Conservation (phyloP, 2,113 vertebrate genomes). For the Psittacus erithacus region DNA sequence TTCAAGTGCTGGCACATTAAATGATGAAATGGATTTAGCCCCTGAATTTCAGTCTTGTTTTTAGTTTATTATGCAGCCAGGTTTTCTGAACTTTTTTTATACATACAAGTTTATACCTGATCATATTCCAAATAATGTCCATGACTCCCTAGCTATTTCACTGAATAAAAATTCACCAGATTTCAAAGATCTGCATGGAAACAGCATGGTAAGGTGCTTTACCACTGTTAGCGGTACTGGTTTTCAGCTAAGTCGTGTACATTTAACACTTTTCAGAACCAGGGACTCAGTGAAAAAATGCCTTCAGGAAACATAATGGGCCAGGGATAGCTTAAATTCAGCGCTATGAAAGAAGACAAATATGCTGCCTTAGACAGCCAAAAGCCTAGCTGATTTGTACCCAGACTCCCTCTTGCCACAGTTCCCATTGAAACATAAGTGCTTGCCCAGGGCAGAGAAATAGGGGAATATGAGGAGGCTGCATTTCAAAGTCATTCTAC, state of each 20-base stretch:
- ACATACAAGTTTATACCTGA: not conserved
- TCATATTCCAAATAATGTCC: not conserved
- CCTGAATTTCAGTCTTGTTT: not conserved
- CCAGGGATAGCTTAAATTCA: not conserved
- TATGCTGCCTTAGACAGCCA: not conserved
- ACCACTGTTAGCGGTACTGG: not conserved
- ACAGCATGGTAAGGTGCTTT: not conserved
- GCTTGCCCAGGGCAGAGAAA: conserved; percentile 1
- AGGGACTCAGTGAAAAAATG: not conserved
- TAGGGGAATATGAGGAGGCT: not conserved
- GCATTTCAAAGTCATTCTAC: conserved; percentile 12
- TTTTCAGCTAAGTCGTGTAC: not conserved
- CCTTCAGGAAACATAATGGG: not conserved
- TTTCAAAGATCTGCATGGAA: not conserved
- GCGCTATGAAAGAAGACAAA: not conserved
- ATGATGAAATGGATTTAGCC: not conserved
- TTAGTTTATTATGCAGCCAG: not conserved
- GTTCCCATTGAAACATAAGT: conserved; percentile 8
- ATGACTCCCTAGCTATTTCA: not conserved
- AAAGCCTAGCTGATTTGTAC: not conserved
- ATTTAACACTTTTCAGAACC: not conserved
- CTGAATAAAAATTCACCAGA: not conserved
- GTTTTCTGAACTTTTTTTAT: not conserved
- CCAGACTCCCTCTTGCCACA: not conserved
- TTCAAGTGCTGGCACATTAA: not conserved